Base-by-base conservation (phyloP, 2,113 vertebrate species). In the Bombycilla garrulus region DNA sequence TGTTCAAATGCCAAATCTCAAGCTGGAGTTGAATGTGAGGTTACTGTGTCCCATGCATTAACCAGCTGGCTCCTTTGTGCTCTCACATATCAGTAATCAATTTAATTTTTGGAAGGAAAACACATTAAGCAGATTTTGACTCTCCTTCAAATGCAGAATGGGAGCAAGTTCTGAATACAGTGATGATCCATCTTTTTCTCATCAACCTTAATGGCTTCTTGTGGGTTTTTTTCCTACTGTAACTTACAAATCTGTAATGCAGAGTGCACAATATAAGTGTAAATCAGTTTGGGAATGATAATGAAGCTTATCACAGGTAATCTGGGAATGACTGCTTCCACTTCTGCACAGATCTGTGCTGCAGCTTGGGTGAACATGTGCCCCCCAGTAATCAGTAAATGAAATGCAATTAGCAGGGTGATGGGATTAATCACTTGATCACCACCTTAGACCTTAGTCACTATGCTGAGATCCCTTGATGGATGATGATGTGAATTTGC, bases 401-500 rank as follows among this genome's bases (percentile, higher is more conserved):
- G 93, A 96, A 96, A 92, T 92, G 92, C 93, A 97, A 97, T 96
- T 97, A 96, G 80, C 72, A 71, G 85, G 79, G 80, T 53, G 88
- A 93, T 81, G 66, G 76, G 92, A 81, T 90, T 95, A 96, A 96
- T 97, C 94, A 96, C 94, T 95, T 96, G 93, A 97, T 96, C 92
- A 92, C 88, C 69, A 91, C 88, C 94, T 92, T 92, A 95, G 93
- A 92, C 93, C 88, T 93, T 42, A 64, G 70, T 86, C 69, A 78
- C 92, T 88, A 17, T 15, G 48, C 72, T 62, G 88, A 96, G 94
- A 90, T 96, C 90, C 85, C 77, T 94, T 93, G 92, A 95, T 93
- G 90, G 95, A 90, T 95, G 93, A 91, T 95, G 92, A 94, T 92
- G 90, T 48, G 82, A 91, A 94, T 96, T 96, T 88, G 93, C 79